phyloP scores from a whole-genome alignment of 1,140 invertebrate genomes.

The Magallana gigas region DNA sequence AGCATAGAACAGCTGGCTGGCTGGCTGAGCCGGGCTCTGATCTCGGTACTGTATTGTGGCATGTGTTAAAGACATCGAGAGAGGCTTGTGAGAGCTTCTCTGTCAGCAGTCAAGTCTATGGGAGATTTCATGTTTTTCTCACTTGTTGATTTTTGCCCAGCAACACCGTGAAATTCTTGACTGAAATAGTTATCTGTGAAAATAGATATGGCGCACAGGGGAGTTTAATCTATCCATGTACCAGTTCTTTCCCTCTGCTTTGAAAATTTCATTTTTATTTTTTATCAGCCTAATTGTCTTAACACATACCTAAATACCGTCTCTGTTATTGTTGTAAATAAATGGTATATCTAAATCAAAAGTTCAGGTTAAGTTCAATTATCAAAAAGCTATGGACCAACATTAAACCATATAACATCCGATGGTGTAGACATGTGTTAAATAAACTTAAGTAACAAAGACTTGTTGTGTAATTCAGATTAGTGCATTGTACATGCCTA shows the following conservation, averaged over 20 bases:
- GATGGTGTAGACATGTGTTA: not conserved
- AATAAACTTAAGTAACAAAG: not conserved
- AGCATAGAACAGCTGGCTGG: slow-evolving; percentile 14
- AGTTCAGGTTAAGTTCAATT: too few relatives aligned
- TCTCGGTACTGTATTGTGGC: slow-evolving; percentile 14
- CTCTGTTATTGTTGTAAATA: too few relatives aligned
- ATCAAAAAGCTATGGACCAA: too few relatives aligned
- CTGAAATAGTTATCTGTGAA: not conserved
- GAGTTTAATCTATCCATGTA: too few relatives aligned
- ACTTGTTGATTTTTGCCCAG: slow-evolving; percentile 29
- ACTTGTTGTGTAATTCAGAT: not conserved
- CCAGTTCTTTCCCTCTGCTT: too few relatives aligned
- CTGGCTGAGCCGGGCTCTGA: not conserved
- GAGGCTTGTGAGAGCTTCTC: not conserved
- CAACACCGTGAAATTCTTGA: slow-evolving; percentile 17
- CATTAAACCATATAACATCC: too few relatives aligned
- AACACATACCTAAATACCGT: too few relatives aligned
- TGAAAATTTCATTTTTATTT: too few relatives aligned
- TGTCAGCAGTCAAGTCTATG: slow-evolving; percentile 12
- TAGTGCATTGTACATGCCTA: not conserved
- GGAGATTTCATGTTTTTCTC: slow-evolving; percentile 13
- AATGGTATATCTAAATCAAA: too few relatives aligned
- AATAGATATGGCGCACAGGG: not conserved
- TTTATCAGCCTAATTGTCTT: too few relatives aligned
- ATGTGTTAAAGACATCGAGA: slow-evolving; percentile 27